A percentile compares a stretch with the other conserved stretches of the same genome.
These are phyloP conservation scores for Anarsia innoxiella DNA, from an alignment of 2,888 invertebrate genomes.

Conservation along the genomic window DNA sequence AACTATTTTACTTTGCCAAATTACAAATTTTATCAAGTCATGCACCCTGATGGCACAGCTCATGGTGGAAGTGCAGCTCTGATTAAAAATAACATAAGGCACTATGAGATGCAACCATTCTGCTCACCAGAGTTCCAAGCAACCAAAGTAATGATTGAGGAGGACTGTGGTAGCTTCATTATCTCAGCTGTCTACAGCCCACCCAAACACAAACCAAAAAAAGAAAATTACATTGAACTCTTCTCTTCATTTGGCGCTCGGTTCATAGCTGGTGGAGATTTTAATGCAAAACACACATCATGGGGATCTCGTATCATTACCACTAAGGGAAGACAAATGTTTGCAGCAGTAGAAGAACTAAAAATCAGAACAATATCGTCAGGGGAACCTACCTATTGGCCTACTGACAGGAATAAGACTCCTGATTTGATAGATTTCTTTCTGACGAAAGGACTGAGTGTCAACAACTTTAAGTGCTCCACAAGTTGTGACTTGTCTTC, in stretches of 20 bases:
- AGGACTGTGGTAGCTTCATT: slow-evolving; percentile 5
- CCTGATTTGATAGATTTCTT: slow-evolving; percentile 17
- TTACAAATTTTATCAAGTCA: slow-evolving; percentile 20
- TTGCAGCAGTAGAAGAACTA: slow-evolving; percentile 1
- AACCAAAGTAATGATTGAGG: slow-evolving; percentile 12
- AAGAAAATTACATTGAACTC: too few species aligned
- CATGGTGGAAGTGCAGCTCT: slow-evolving; percentile 21
- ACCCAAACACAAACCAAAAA: slow-evolving; percentile 12
- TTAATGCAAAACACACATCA: slow-evolving; percentile 17
- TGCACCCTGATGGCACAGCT: slow-evolving; percentile 24
- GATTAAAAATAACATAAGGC: slow-evolving; percentile 18
- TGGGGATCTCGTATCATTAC: slow-evolving; percentile 17
- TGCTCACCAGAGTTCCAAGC: slow-evolving; percentile 16
- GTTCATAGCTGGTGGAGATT: slow-evolving; percentile 17
- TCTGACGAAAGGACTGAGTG: neutral
- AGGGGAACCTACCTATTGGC: slow-evolving; percentile 20
- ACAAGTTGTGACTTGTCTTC: neutral
- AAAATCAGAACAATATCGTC: slow-evolving; percentile 13
- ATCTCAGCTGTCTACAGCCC: slow-evolving; percentile 18
- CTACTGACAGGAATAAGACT: slow-evolving; percentile 14
- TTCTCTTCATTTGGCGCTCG: slow-evolving; percentile 4
- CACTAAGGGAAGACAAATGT: slow-evolving; percentile 13
- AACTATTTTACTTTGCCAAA: slow-evolving; percentile 14
- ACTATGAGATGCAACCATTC: slow-evolving; percentile 9
- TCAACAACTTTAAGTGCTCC: neutral